Conservation (phyloP, 1,140 invertebrate species). For the Parapsyche elsis region DNA sequence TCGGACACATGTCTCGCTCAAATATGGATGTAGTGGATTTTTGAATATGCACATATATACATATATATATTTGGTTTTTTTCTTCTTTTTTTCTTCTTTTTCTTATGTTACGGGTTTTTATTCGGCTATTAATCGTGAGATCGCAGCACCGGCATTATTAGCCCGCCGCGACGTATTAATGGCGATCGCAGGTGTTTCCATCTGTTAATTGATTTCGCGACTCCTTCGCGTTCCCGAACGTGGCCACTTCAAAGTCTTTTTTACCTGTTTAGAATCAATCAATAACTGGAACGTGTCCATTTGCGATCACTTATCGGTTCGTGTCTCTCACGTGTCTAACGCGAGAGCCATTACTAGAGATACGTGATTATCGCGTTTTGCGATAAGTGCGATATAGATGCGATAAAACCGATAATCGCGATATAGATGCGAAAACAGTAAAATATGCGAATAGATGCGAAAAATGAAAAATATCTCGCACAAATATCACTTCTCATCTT, state of each 20-base stretch:
- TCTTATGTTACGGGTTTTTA: constrained; percentile 39
- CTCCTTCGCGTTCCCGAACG: not conserved
- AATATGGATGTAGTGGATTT: not conserved
- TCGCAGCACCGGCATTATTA: not conserved
- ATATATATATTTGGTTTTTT: too few species aligned
- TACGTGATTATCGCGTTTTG: too few species aligned
- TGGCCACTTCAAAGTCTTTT: not conserved
- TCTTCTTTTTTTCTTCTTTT: too few species aligned
- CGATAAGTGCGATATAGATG: too few species aligned
- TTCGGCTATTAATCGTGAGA: constrained; percentile 33
- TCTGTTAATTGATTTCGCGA: constrained; percentile 40
- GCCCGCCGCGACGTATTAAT: constrained; percentile 25
- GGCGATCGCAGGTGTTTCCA: constrained; percentile 35
- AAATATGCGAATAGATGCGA: too few species aligned
- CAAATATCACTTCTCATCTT: too few species aligned
- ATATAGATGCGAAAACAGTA: too few species aligned
- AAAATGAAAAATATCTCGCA: too few species aligned
- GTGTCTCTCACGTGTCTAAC: too few species aligned
- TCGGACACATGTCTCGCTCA: not conserved
- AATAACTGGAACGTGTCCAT: not conserved
- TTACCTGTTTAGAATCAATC: not conserved
- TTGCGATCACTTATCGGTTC: too few species aligned
- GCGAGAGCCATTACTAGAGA: too few species aligned
- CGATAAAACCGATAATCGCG: too few species aligned
- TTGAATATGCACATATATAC: not conserved